Percentiles rank a stretch among this genome's conserved stretches.
phyloP scores from a whole-genome alignment of 2,113 vertebrate genomes.

The Mastomys natalensis region DNA sequence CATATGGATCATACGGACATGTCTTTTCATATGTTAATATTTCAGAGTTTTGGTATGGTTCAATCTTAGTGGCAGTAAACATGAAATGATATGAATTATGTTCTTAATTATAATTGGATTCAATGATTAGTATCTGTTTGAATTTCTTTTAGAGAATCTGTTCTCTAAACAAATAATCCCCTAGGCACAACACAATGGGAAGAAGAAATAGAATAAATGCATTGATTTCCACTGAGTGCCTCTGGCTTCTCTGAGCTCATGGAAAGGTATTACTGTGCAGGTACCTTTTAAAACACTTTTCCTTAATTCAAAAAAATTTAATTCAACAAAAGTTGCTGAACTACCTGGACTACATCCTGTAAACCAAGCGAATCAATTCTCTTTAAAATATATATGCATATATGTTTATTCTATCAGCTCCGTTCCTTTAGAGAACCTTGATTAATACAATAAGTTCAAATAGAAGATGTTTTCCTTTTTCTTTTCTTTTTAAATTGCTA shows the following conservation, averaged over 20 bases:
- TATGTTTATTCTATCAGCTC: not conserved
- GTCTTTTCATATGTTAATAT: not conserved
- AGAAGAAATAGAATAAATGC: not conserved
- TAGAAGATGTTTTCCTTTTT: not conserved
- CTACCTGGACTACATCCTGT: not conserved
- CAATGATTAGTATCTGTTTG: not conserved
- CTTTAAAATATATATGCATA: not conserved
- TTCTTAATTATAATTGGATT: conserved; percentile 2
- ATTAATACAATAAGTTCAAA: not conserved
- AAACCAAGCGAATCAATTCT: not conserved
- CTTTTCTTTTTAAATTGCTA: too few relatives aligned
- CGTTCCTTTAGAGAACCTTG: not conserved
- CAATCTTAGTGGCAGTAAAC: conserved; percentile 28
- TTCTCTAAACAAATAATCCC: not conserved
- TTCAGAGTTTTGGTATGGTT: not conserved
- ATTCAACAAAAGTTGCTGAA: not conserved
- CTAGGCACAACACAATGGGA: not conserved
- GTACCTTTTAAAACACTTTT: not conserved
- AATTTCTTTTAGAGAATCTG: too few relatives aligned
- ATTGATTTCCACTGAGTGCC: not conserved
- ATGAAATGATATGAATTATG: not conserved
- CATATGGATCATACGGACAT: not conserved
- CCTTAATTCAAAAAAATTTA: not conserved
- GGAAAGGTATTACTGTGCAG: not conserved
- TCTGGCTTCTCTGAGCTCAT: not conserved